phyloP scores from a whole-genome alignment of 1,140 invertebrate genomes.

The Solen grandis region DNA sequence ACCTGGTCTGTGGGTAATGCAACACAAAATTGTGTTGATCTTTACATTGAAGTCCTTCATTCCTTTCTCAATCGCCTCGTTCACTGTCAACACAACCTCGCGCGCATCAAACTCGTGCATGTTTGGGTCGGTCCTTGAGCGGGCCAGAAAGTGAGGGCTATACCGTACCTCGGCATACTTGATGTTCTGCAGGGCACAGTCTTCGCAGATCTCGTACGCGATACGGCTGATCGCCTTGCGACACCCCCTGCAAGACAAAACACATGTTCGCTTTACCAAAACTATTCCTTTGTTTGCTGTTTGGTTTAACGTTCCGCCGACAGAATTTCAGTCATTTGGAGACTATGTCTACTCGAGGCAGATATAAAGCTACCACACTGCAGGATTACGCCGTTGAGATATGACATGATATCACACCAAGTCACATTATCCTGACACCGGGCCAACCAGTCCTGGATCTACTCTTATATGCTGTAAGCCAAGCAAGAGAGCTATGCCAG shows the following conservation, averaged over 20 bases:
- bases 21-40: conserved; percentile 82
- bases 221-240: conserved; percentile 83
- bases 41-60: conserved; percentile 82
- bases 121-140: conserved; percentile 54
- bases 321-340: too few species aligned
- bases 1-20: conserved; percentile 81
- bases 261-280: too few species aligned
- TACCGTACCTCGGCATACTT: conserved; percentile 84
- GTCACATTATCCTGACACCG: too few species aligned
- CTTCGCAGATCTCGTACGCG: conserved; percentile 85
- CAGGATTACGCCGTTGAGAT: too few species aligned
- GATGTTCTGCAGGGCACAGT: conserved; percentile 82
- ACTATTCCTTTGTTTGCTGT: too few species aligned
- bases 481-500: too few species aligned
- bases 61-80: conserved; percentile 77
- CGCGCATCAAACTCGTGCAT: conserved; percentile 68
- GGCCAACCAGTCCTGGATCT: too few species aligned
- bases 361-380: too few species aligned
- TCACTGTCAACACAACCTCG: conserved; percentile 82
- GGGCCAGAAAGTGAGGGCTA: conserved; percentile 82
- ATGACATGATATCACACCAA: too few species aligned
- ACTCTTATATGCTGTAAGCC: too few species aligned
- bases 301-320: too few species aligned
- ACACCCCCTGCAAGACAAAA: conserved; percentile 81
- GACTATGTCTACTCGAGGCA: too few species aligned